Base-by-base conservation (phyloP, 1,140 invertebrate species). In the Tribolium madens region DNA sequence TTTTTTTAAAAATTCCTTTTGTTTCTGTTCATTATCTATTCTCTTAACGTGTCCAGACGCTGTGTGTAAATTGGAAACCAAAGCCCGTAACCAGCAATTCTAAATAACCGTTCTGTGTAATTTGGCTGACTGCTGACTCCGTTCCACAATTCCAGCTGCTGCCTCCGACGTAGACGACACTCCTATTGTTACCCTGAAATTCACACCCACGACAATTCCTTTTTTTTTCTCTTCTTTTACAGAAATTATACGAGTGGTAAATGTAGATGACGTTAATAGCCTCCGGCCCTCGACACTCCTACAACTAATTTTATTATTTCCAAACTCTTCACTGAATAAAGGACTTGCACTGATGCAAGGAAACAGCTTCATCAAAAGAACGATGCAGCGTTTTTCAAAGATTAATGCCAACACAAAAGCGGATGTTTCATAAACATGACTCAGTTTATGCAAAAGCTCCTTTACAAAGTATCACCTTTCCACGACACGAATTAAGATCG, bases 51-150 rank as follows among this genome's bases (percentile, higher is more conserved):
- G 60, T 14, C 73, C 50, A 18, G 15, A 13, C 33, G 47, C 60
- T 48, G 64, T 69, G 74, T 76, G 74, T 48, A 70, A 69, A 76
- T 76, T 76, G 64, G 74, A 69, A 76, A 76, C 74, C 74, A 76
- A 76, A 76, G 74, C 26, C 60, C 21, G 74, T 76, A 76, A 75
- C 73, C 73, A 42, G 53, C 73, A 75, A 68, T 75, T 75, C 57
- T 75, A 75, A 75, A 75, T 75, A 75, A 75, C 73, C 47, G 57
- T 60, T 75, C 73, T 57, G 57, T 75, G 73, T 75, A 74, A 74
- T 74, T 74, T 74, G 73, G 18, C 33, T 50, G 36, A 53, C 53
- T 74, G 73, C 73, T 74, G 73, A 74, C 73, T 74, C 33, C 57
- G 57, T 64, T 64, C 57, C 26, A 64, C 57, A 21, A 64, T 33